Base-by-base conservation (phyloP, 2,888 invertebrate species). In the Palloptera scutellata region DNA sequence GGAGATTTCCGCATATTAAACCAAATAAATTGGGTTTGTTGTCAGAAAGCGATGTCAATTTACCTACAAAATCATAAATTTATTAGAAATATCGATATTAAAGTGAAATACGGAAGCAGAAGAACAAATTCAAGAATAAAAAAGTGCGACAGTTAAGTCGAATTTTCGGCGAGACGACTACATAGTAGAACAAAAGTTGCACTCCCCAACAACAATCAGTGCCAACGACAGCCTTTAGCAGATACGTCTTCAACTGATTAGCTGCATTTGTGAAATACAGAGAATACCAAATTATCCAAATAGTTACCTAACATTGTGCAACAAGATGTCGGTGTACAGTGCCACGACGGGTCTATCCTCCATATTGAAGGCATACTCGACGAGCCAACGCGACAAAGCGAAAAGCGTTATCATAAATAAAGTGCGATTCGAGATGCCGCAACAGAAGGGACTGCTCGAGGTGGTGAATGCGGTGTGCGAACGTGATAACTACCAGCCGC, bases 381-480 rank as follows among this genome's bases (percentile, higher is more conserved):
- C 76, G n/a, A 71, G 73, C 1, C 81, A 83, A 55, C 77, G 83
- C 2, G 83, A 84, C 43, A 80, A 78, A n/a, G 72, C 78, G 0
- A 84, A 84, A 65, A 73, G 69, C 64, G 76, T 78, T 1, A 75
- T 77, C 4, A 73, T 82, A 5, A 84, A 83, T 72, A 83, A 80
- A 69, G 84, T 84, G 1, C 78, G 84, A 9, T 84, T 84, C 62
- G 70, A 77, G 5, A 75, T 78, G 48, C 78, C 82, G 0, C 79
- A 79, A 59, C 76, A 77, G 48, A 80, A 79, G 64, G 81, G 81
- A 4, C 65, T 84, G 0, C 19, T 68, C 0, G 77, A 77, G 42
- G 79, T 77, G 0, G 75, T 84, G 0, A 76, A 77, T 10, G 72
- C 75, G 4, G 81, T 79, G 0, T 43, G 75, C 1, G 76, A 79